Conservation (phyloP, 1,140 invertebrate species). For the Solenopsis invicta region DNA sequence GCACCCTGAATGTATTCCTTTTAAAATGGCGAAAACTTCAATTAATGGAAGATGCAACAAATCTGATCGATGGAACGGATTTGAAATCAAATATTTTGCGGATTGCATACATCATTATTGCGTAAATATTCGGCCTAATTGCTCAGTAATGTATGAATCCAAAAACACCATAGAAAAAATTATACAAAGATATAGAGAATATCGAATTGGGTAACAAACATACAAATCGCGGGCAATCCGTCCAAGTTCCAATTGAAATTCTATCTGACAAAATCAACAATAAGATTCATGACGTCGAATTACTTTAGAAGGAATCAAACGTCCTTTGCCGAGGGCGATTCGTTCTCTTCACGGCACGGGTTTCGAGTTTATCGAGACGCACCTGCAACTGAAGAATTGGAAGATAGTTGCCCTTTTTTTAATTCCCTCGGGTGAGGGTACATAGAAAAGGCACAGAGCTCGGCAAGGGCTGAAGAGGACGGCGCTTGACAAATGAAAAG, state of each 20-base stretch:
- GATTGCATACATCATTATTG: not conserved
- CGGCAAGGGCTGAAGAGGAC: conserved; percentile 69
- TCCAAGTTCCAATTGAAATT: not conserved
- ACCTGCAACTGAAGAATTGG: conserved; percentile 10
- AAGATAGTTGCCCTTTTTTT: conserved; percentile 57
- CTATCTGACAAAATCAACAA: not conserved
- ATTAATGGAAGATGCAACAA: not conserved
- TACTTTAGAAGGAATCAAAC: not conserved
- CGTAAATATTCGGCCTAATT: not conserved
- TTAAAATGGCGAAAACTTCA: not conserved
- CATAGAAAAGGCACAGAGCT: conserved; percentile 61
- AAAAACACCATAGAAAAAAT: not conserved
- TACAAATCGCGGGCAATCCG: not conserved
- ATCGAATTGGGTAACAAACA: not conserved
- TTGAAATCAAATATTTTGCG: not conserved
- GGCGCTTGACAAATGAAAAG: conserved; percentile 43
- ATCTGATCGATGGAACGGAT: not conserved
- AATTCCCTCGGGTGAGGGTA: conserved; percentile 52
- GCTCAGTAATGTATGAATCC: not conserved
- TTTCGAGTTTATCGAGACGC: conserved; percentile 24
- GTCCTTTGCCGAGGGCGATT: not conserved
- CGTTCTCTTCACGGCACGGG: not conserved
- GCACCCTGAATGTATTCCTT: not conserved
- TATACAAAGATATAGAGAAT: not conserved
- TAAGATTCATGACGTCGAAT: not conserved